Evolutionary conservation across 2,113 vertebrate species (phyloP).

Genomic region (Labeo catla): DNA sequence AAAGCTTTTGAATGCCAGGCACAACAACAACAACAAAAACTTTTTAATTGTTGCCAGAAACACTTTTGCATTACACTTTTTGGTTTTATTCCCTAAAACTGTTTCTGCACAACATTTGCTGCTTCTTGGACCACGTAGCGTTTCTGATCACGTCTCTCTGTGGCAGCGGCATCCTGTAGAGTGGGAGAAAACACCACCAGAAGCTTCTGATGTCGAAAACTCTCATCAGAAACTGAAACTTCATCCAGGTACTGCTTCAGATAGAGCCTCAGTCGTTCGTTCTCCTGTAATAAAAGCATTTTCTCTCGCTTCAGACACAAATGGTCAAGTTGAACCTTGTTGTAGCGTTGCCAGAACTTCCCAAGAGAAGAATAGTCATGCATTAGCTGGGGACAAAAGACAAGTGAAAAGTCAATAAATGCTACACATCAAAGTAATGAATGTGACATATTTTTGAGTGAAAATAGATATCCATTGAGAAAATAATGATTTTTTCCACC

Average conservation of each 20-base stretch:
- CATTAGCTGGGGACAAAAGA: conserved; percentile 65
- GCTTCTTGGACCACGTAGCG: conserved; percentile 61
- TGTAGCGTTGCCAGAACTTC: conserved; percentile 84
- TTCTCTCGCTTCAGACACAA: conserved; percentile 70
- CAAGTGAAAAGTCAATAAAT: not conserved
- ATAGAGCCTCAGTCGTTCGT: conserved; percentile 70
- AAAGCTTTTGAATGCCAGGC: not conserved
- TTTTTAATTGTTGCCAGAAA: not conserved
- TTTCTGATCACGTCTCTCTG: not conserved
- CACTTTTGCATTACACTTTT: not conserved
- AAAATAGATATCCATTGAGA: not conserved
- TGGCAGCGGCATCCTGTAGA: conserved; percentile 1
- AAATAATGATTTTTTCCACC: not conserved
- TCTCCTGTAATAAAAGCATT: conserved; percentile 66
- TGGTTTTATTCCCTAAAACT: conserved; percentile 44
- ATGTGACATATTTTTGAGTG: not conserved
- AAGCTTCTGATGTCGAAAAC: conserved; percentile 66
- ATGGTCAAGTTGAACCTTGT: conserved; percentile 81
- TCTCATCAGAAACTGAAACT: conserved; percentile 69
- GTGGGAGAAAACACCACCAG: conserved; percentile 62
- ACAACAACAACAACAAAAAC: not conserved
- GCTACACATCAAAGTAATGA: not conserved
- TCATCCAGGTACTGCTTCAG: conserved; percentile 79
- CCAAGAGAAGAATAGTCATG: conserved; percentile 75
- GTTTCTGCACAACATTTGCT: conserved; percentile 62